Conservation (phyloP, 2,888 invertebrate genomes). For the Tetragonisca angustula region DNA sequence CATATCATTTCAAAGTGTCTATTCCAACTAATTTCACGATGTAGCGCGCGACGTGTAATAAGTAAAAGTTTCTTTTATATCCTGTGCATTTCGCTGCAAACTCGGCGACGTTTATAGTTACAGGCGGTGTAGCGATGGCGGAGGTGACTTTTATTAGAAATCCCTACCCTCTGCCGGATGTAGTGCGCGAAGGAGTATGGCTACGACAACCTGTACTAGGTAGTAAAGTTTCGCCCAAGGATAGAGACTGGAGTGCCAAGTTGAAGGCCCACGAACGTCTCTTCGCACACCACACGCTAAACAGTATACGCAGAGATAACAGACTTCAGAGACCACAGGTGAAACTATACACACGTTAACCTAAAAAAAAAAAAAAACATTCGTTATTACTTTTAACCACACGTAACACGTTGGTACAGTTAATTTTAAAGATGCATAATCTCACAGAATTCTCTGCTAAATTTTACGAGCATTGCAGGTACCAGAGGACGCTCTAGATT, state of each 20-base stretch:
- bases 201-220: slow-evolving; percentile 74
- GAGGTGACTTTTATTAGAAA: slow-evolving; percentile 72
- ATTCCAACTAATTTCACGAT: neutral
- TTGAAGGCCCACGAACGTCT: slow-evolving; percentile 84
- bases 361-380: neutral
- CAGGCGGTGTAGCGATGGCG: slow-evolving; percentile 33
- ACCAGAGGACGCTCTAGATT: slow-evolving; percentile 89
- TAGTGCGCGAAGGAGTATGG: slow-evolving; percentile 79
- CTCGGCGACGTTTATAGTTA: neutral
- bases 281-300: slow-evolving; percentile 87
- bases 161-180: slow-evolving; percentile 79
- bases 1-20: no score
- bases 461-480: slow-evolving; percentile 79
- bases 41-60: neutral
- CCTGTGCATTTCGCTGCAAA: neutral
- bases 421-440: no score
- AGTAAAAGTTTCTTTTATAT: neutral
- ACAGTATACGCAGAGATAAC: slow-evolving; percentile 85
- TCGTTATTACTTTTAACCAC: no score
- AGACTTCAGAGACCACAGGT: slow-evolving; percentile 75
- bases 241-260: slow-evolving; percentile 76
- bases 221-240: slow-evolving; percentile 72
- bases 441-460: neutral
- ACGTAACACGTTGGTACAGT: no score
- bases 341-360: slow-evolving; percentile 19